Base-by-base conservation (phyloP, 2,113 vertebrate species). In the Tachuris rubrigastra region DNA sequence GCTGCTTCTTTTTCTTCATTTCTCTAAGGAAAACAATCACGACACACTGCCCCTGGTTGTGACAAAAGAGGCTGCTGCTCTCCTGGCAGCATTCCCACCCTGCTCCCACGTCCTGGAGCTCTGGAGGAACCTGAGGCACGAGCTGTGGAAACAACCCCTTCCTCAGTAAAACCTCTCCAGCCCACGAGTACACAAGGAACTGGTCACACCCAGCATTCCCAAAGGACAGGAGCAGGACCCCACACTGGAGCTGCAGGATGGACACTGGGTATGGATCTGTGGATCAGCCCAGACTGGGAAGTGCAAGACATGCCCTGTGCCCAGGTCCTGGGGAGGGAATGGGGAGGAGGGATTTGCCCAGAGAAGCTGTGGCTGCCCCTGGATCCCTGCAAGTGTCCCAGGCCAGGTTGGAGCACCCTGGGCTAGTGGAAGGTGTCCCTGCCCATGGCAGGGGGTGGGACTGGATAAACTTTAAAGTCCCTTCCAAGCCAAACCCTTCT, bases 1-100 rank as follows among this genome's bases (percentile, higher is more conserved):
- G 98, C 96, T 98, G 97, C 87, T 97, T 98, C 97, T 98, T 99
- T 96, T 99, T 99, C 97, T 99, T 99, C 95, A 99, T 98, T 91
- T 99, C 99, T 84, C 99, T 99, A 55, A 39, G 55, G 67, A 90
- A 87, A 94, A 35, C 9, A 7, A 59, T 10, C 41, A 13, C 52
- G 35, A 5, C 5, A 20, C 18, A 8, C 39, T 6, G 19, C 19
- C 19, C 37, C 47, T 10, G 46, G 46, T 2, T n/a, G 66, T 2
- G 20, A 13, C 5, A 16, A 8, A 47, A 71, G 66, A 59, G 20
- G 73, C 35, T 24, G 31, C 65, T 58, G 56, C 71, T 75, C 52
- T 62, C 60, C 77, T 47, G 85, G 8, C 78, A 50, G 25, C 25
- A 3, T 22, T 12, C 58, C 72, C 63, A 25, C 35, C 37, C 89